Conservation (phyloP, 2,113 vertebrate species). For the Pseudolaguvia tuberculata region DNA sequence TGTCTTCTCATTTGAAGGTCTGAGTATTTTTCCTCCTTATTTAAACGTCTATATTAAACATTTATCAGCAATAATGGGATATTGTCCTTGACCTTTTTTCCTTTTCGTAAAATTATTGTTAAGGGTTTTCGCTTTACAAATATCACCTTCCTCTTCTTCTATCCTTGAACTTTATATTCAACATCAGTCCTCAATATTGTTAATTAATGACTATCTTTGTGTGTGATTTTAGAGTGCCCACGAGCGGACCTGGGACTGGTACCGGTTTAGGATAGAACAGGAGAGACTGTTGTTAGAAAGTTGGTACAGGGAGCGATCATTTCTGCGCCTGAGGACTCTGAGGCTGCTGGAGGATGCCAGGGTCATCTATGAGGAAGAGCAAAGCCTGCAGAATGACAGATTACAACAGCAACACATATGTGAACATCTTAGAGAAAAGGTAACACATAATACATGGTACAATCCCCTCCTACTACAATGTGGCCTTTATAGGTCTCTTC, state of each 20-base stretch:
- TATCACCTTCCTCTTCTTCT: neutral
- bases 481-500: neutral
- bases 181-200: neutral
- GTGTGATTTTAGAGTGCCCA: constrained; percentile 68
- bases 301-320: constrained; percentile 69
- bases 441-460: constrained; percentile 46
- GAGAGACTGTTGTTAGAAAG: constrained; percentile 61
- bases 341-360: constrained; percentile 72
- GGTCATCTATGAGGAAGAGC: constrained; percentile 69
- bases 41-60: neutral
- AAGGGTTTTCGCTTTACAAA: neutral
- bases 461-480: neutral
- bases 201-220: constrained; percentile 28
- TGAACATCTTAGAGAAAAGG: constrained; percentile 80
- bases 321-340: constrained; percentile 70
- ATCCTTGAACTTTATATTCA: neutral
- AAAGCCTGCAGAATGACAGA: constrained; percentile 64
- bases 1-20: neutral
- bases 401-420: constrained; percentile 80
- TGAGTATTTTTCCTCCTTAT: neutral
- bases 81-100: neutral
- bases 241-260: constrained; percentile 69
- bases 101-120: neutral
- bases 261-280: constrained; percentile 66
- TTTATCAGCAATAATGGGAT: neutral